Evolutionary conservation across 2,113 vertebrate genomes (phyloP).

Genomic region (Megalops atlanticus): DNA sequence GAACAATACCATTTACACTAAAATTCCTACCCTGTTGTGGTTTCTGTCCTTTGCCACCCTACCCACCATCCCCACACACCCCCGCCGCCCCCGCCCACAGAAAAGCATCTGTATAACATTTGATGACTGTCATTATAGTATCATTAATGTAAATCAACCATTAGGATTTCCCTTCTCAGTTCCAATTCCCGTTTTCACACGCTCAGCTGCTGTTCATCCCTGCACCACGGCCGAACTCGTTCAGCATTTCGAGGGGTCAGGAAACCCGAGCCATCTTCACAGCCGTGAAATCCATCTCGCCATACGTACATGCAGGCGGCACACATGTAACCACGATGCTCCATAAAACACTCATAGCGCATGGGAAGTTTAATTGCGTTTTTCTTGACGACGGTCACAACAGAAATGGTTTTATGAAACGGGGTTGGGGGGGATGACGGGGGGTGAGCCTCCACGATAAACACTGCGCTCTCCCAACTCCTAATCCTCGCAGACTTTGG

Average conservation of each 20-base stretch:
- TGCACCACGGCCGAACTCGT: background rate
- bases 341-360: slow-evolving; percentile 39
- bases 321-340: slow-evolving; percentile 3
- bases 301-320: background rate
- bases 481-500: background rate
- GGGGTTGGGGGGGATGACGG: no score
- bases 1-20: background rate
- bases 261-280: background rate
- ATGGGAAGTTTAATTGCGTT: slow-evolving; percentile 26
- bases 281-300: background rate
- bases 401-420: slow-evolving; percentile 39
- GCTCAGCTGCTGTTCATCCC: background rate
- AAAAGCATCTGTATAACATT: background rate
- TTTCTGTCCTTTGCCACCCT: background rate
- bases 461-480: slow-evolving; percentile 28
- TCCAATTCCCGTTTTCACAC: background rate
- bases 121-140: background rate
- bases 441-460: slow-evolving; percentile 32
- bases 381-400: slow-evolving; percentile 47
- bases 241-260: background rate
- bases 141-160: background rate
- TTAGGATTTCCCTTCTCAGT: background rate
- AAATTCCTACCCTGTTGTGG: background rate
- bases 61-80: no score
- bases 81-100: background rate